Percentiles rank a stretch among this genome's conserved stretches.
Evolutionary conservation across 2,113 vertebrate species (phyloP).

Genomic region (Canis aureus): DNA sequence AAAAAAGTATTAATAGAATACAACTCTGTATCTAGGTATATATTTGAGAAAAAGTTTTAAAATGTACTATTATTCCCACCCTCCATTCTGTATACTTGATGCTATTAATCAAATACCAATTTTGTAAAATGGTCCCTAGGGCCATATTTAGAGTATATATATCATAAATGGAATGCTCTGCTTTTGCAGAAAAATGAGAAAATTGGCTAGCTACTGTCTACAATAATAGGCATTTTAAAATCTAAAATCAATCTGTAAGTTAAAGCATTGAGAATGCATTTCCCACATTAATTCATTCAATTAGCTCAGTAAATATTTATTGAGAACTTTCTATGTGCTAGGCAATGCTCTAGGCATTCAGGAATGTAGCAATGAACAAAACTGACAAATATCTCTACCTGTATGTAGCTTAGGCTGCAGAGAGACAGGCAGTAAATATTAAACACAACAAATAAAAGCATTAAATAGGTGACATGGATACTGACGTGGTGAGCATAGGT

Average conservation of each 20-base stretch:
- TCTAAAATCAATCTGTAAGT: background rate
- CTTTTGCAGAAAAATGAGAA: constrained; percentile 56
- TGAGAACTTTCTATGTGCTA: constrained; percentile 6
- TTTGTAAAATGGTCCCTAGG: background rate
- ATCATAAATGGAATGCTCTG: constrained; percentile 19
- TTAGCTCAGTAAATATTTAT: constrained; percentile 39
- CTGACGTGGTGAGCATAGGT: background rate
- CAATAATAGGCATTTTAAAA: background rate
- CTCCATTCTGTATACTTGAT: background rate
- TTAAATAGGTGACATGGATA: background rate
- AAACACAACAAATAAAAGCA: constrained; percentile 15
- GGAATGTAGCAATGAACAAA: background rate
- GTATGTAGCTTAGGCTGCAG: background rate
- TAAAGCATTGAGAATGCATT: constrained; percentile 17
- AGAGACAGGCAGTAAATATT: background rate
- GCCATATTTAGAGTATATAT: background rate
- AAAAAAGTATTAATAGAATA: background rate
- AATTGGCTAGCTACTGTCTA: background rate
- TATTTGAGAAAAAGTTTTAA: constrained; percentile 24
- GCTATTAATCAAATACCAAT: background rate
- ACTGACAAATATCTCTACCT: background rate
- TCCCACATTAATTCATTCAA: constrained; percentile 33
- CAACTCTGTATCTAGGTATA: background rate
- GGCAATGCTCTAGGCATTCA: background rate
- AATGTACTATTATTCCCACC: background rate